Evolutionary conservation across 2,888 invertebrate genomes (phyloP), one percentile per base, ranked within the genome.

Genomic region (Oscheius myriophilus): DNA sequence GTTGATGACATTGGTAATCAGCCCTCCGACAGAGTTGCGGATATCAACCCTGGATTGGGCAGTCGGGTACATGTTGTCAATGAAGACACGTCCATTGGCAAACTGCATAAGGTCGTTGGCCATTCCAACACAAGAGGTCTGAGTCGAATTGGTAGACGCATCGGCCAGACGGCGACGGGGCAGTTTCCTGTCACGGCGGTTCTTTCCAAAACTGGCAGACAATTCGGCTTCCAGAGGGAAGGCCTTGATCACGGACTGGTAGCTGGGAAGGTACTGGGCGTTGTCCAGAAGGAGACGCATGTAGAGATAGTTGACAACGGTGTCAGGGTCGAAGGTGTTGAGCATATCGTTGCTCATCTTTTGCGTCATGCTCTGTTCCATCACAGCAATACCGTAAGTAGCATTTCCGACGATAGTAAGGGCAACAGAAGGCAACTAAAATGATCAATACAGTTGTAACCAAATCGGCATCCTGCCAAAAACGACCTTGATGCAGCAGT

Each of bases 81-180:
- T 71, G 69, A 82, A 83, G 4, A 83, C 76, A 46, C 83, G 72
- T 61, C 82, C 83, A 45, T 80, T 82, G 11, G 81, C 78, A 45
- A 76, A 81, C 42, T 73, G 74, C 76, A 82, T 72, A 62, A 74
- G 55, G 43, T 67, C 63, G 46, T 75, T 75, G 55, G 74, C 74
- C 54, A 70, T 33, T 25, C 14, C 14, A 16, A 59, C 39, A 49
- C 67, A 67, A 14, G n/a, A 25, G 3, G 51, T 51, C 52, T 67
- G 58, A n/a, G 49, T 51, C 52, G 58, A 51, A n/a, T 25, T 51
- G 23, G n/a, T n/a, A 0, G 58, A 23, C 7, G 58, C 39, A 26
- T n/a, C 51, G 41, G 51, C 58, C 26, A 59, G 21, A 41, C 51
- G 46, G 7, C 58, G 25, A 26, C 67, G 25, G 23, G 51, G 51